Base-by-base conservation (phyloP, 2,888 invertebrate genomes). In the Drosophila sordidapex region DNA sequence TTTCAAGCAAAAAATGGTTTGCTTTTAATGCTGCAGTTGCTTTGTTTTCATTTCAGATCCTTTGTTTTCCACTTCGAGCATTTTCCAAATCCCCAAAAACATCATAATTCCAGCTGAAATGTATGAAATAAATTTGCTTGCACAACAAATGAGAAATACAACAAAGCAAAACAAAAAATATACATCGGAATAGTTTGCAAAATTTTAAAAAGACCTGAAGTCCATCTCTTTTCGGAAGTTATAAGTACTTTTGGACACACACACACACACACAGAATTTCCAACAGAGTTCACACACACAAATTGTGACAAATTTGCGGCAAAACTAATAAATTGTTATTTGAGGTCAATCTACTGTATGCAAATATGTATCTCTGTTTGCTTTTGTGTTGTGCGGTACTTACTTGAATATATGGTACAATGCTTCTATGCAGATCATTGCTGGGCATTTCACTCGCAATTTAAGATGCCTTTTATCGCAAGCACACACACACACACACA, bases 301-400 rank as follows among this genome's bases (percentile, higher is more conserved):
- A 49, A 31, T 29, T 63, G 29, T 38, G 54, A 70, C 49, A 36
- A 61, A 69, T 61, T 49, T 74, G 64, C 33, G 38, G 36, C 21
- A 61, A 71, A 76, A 63, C 59, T 67, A 66, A 70, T 76, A 74
- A 70, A 76, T 76, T 67, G 67, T 64, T 75, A 71, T 76, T 57
- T 61, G 53, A 48, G 64, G 60, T 67, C 36, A 66, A 60, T 46
- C 67, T 57, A 25, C 21, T 25, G 35, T 48, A 66, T 61, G 65
- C 38, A 65, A 31, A 61, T 46, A 27, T 57, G 10, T 52, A 15
- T 25, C 8, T 15, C 31, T 27, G 46, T 46, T 46, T 25, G 46
- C 25, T 15, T 25, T 35, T 33, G 10, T 38, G 21, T 25, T 43
- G 27, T 36, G 1, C 15, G 33, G 13, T 49, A 43, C 27, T 38